Base-by-base conservation (phyloP, 2,113 vertebrate species). In the Nibea albiflora region DNA sequence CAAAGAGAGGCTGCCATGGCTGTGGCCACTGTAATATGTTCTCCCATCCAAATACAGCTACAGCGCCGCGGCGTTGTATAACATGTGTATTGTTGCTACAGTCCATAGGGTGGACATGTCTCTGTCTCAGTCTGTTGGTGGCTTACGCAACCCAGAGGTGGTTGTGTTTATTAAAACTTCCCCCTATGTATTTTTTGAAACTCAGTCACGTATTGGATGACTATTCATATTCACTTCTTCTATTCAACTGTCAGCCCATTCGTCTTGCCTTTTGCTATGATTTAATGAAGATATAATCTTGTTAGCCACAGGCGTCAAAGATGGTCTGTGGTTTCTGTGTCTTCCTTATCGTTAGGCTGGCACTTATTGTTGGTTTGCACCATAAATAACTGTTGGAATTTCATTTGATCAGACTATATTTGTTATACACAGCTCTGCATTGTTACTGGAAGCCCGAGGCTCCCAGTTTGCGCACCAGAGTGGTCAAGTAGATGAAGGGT, bases 401-500 rank as follows among this genome's bases (percentile, higher is more conserved):
- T 80, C 19, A 24, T 70, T 65, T 79, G 52, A 46, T 58, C 10
- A 4, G 19, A 8, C 31, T 54, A 0, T 49, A 42, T 68, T 52
- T 66, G 46, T 39, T 17, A 46, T 31, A 22, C 46, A 22, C 8
- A 35, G 9, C 58, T 73, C 16, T 67, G n/a, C 49, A 49, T 56
- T 49, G 35, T 49, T 26, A 7, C 9, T 20, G 47, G 7, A 71
- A 58, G 15, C 19, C 19, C 24, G n/a, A 24, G 61, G 56, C 46
- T 80, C 10, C 68, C 56, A 26, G 39, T 82, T 35, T 71, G 11
- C 73, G 50, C 20, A 64, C 44, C 70, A 44, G 26, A 24, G 2
- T 1, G 2, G 26, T 69, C 14, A 16, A 49, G 20, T 22, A 39
- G 42, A 39, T 24, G 4, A 5, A 50, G 56, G 26, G 46, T 47